Conservation (phyloP, 1,140 invertebrate species). For the Drosophila ficusphila region DNA sequence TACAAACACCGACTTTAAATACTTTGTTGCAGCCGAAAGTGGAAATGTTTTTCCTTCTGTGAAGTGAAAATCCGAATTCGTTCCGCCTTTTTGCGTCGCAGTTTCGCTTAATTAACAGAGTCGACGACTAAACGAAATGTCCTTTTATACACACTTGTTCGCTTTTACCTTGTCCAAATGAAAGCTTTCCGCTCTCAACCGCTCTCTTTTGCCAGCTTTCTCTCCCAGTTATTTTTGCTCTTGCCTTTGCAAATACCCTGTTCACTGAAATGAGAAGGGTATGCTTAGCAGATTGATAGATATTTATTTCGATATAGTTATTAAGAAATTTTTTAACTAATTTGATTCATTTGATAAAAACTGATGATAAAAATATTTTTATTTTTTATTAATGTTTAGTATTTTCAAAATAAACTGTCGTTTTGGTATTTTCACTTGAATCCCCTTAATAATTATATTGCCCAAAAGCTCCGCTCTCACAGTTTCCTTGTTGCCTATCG, state of each 20-base stretch:
- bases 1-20: constrained; percentile 4
- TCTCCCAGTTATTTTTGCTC: constrained; percentile 9
- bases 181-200: constrained; percentile 42
- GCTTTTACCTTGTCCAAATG: constrained; percentile 63
- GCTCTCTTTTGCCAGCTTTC: constrained; percentile 2
- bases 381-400: neutral
- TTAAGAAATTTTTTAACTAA: neutral
- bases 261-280: neutral
- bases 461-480: constrained; percentile 1
- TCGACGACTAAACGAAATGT: constrained; percentile 80
- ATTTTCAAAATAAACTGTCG: neutral
- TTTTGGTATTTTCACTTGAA: neutral
- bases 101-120: constrained; percentile 70
- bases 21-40: constrained; percentile 17
- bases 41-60: constrained; percentile 13
- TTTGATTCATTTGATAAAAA: too few relatives aligned
- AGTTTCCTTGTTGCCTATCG: neutral
- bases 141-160: constrained; percentile 84
- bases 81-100: constrained; percentile 65
- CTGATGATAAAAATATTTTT: neutral
- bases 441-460: neutral
- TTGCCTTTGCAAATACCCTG: neutral
- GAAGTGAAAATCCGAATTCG: constrained; percentile 37
- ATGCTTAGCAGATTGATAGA: neutral
- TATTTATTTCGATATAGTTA: too few relatives aligned